Conservation (phyloP, 1,140 invertebrate species). For the Zaprionus tsacasi region DNA sequence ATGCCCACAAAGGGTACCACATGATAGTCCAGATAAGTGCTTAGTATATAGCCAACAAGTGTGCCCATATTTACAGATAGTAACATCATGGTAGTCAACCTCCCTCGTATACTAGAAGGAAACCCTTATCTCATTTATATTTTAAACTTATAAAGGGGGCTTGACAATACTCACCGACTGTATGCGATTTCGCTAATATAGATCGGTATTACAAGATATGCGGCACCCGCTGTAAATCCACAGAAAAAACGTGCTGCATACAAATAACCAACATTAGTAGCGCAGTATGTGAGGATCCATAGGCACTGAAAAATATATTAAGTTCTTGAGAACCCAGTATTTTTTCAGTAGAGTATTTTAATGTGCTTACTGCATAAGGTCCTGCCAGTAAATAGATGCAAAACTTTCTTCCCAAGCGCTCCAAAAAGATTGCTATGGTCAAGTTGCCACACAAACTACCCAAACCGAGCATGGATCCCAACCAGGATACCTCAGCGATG, state of each 20-base stretch:
- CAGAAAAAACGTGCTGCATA: conserved; percentile 83
- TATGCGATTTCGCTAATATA: conserved; percentile 84
- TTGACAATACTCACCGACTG: conserved; percentile 41
- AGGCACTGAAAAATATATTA: conserved; percentile 44
- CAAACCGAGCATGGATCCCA: conserved; percentile 77
- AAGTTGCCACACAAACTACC: conserved; percentile 77
- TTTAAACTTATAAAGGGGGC: background rate
- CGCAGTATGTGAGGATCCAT: conserved; percentile 83
- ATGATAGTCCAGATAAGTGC: conserved; percentile 87
- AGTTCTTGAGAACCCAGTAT: background rate
- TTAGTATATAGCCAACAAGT: conserved; percentile 90
- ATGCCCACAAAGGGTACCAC: conserved; percentile 88
- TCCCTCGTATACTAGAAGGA: conserved; percentile 88
- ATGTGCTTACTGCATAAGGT: conserved; percentile 77
- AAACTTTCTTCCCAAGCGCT: conserved; percentile 84
- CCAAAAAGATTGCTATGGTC: conserved; percentile 72
- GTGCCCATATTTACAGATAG: conserved; percentile 93
- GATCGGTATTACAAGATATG: conserved; percentile 82
- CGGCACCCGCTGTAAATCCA: conserved; percentile 82
- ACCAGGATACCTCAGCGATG: conserved; percentile 74
- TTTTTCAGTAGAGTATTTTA: background rate
- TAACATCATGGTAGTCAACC: conserved; percentile 92
- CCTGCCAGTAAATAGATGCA: conserved; percentile 78
- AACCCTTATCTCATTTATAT: background rate
- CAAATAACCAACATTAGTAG: conserved; percentile 69